A percentile compares a stretch with the other conserved stretches of the same genome.
Conservation (phyloP, 2,888 invertebrate species). For the Tetragnatha montana region DNA sequence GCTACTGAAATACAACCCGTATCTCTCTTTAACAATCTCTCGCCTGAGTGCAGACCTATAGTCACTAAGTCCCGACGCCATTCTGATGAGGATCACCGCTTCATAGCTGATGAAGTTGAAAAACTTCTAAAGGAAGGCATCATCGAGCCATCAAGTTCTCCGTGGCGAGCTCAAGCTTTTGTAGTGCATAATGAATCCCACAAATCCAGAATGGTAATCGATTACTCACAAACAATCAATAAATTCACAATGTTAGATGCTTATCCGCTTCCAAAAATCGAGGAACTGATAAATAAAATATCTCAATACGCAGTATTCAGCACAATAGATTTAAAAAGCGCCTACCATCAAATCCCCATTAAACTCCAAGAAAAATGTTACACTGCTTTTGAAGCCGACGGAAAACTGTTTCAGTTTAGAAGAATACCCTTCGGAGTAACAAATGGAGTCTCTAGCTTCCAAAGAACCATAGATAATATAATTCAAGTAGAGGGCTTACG, state of each 20-base stretch:
- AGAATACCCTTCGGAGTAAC: constrained; percentile 64
- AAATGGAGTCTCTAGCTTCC: constrained; percentile 62
- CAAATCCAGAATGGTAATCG: constrained; percentile 64
- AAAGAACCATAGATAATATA: constrained; percentile 51
- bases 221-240: constrained; percentile 72
- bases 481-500: constrained; percentile 33
- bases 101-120: constrained; percentile 12
- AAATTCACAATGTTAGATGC: constrained; percentile 69
- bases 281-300: constrained; percentile 28
- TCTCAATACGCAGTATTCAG: constrained; percentile 61
- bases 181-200: constrained; percentile 56
- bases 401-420: constrained; percentile 60
- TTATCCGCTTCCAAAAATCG: constrained; percentile 69
- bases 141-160: constrained; percentile 68
- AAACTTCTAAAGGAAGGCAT: constrained; percentile 36
- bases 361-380: constrained; percentile 19
- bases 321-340: constrained; percentile 57
- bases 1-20: constrained; percentile 16
- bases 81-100: constrained; percentile 12
- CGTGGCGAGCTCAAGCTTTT: constrained; percentile 70
- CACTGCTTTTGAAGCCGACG: constrained; percentile 70
- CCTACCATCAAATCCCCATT: constrained; percentile 58
- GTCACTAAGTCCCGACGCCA: constrained; percentile 31
- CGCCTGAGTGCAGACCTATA: constrained; percentile 25
- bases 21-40: constrained; percentile 20